These are phyloP conservation scores for Glyphotaelius pellucidus DNA, from an alignment of 2,888 invertebrate species.

Conservation along the genomic window DNA sequence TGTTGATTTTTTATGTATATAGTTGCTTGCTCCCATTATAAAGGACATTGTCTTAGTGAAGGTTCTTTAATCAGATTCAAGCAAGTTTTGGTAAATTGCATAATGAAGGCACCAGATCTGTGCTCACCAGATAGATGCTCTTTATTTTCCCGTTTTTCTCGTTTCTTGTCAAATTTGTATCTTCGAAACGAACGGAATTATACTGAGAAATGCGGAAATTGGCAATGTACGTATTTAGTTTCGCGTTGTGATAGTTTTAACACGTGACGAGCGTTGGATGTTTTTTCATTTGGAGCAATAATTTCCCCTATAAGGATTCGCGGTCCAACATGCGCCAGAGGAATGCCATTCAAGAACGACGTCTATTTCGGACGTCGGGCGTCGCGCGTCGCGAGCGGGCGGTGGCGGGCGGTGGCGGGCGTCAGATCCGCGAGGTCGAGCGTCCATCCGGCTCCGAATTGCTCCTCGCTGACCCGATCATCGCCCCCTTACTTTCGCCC, in stretches of 20 bases:
- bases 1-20: too few relatives aligned
- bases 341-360: not conserved
- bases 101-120: too few relatives aligned
- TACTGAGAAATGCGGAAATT: not conserved
- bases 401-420: not conserved
- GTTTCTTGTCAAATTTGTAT: not conserved
- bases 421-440: not conserved
- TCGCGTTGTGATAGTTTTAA: not conserved
- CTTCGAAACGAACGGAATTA: not conserved
- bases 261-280: not conserved
- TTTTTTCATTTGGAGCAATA: not conserved
- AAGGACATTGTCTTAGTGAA: too few relatives aligned
- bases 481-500: slow-evolving; percentile 65
- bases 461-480: slow-evolving; percentile 54
- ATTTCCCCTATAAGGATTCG: not conserved
- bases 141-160: not conserved
- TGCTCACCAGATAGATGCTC: too few relatives aligned
- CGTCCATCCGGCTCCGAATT: not conserved
- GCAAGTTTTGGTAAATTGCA: too few relatives aligned
- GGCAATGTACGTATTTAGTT: not conserved
- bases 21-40: too few relatives aligned
- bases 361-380: not conserved
- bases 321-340: not conserved
- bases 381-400: not conserved
- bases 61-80: too few relatives aligned